phyloP scores from a whole-genome alignment of 1,140 invertebrate species.

The Aphidius ervi region DNA sequence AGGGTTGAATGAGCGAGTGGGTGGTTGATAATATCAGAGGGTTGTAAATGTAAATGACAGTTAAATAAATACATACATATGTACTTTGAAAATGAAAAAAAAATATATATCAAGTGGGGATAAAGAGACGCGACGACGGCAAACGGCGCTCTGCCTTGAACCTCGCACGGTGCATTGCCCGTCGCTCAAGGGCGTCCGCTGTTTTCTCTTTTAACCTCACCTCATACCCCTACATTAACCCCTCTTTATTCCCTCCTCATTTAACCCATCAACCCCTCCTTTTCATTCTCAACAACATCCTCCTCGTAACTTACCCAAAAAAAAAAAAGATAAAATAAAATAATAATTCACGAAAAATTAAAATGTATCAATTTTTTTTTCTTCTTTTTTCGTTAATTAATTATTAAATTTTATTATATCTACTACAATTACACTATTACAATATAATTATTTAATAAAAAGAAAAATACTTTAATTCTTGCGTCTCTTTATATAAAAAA shows the following conservation, averaged over 20 bases:
- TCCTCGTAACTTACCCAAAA: neutral
- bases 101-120: constrained; percentile 24
- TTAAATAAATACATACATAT: too few species aligned
- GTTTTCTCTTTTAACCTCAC: constrained; percentile 33
- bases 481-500: too few species aligned
- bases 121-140: constrained; percentile 38
- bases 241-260: constrained; percentile 19
- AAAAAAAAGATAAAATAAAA: too few species aligned
- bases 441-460: too few species aligned
- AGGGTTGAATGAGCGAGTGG: neutral
- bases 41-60: too few species aligned
- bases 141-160: constrained; percentile 54
- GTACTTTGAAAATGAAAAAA: constrained; percentile 8
- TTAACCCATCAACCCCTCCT: constrained; percentile 18
- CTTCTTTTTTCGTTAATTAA: too few species aligned
- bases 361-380: too few species aligned
- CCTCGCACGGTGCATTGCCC: constrained; percentile 54
- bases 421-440: too few species aligned
- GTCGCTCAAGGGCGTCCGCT: constrained; percentile 54
- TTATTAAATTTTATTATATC: too few species aligned
- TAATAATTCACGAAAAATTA: too few species aligned
- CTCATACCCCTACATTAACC: constrained; percentile 15
- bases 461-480: too few species aligned
- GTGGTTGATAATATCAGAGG: neutral
- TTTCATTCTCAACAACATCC: constrained; percentile 4